These are phyloP conservation scores for Orcinus orca DNA, from an alignment of 2,113 vertebrate species.

Conservation along the genomic window DNA sequence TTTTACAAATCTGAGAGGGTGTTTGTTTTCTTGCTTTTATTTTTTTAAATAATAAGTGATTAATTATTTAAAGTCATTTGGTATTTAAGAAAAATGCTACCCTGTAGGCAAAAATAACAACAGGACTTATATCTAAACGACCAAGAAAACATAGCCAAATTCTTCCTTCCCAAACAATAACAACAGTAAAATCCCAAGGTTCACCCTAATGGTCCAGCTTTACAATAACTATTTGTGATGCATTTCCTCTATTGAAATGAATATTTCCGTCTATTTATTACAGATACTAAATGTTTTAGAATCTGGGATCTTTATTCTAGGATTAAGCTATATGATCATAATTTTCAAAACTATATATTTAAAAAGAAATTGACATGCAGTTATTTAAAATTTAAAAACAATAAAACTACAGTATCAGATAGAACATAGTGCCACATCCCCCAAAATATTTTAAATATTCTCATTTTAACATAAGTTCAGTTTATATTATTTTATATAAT, in stretches of 20 bases:
- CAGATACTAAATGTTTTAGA: background rate
- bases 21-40: background rate
- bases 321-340: background rate
- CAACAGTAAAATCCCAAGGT: background rate
- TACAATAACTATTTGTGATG: background rate
- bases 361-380: background rate
- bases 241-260: background rate
- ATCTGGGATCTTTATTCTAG: background rate
- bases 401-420: background rate
- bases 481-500: background rate
- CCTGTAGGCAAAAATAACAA: background rate
- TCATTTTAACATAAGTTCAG: background rate
- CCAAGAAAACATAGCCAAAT: background rate
- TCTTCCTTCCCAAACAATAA: background rate
- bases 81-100: background rate
- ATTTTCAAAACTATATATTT: background rate
- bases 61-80: background rate
- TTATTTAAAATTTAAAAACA: background rate
- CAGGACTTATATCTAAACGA: background rate
- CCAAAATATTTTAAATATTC: background rate
- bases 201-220: rapidly evolving
- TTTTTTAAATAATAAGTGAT: background rate
- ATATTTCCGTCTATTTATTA: background rate
- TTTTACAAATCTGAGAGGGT: background rate
- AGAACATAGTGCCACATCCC: background rate